Evolutionary conservation across 2,888 invertebrate genomes (phyloP).

Genomic region (Phyllotreta striolata): DNA sequence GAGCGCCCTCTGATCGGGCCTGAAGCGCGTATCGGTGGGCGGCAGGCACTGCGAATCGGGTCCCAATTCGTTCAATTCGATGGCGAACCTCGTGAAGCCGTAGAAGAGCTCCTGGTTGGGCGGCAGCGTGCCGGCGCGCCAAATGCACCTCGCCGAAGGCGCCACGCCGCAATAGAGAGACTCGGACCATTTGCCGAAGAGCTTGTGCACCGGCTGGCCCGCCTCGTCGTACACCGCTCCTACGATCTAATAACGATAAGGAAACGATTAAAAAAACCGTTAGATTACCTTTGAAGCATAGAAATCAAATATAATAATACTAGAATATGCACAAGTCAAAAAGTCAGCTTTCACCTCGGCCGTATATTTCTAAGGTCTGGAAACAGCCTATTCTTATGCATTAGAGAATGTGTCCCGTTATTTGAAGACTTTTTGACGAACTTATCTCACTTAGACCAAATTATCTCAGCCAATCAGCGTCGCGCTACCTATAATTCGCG

Average conservation of each 20-base stretch:
- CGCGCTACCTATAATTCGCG: too few species aligned
- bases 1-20: slow-evolving; percentile 80
- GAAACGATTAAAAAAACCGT: background rate
- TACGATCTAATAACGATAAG: slow-evolving; percentile 56
- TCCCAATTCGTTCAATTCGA: slow-evolving; percentile 82
- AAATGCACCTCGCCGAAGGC: slow-evolving; percentile 76
- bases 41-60: slow-evolving; percentile 71
- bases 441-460: too few species aligned
- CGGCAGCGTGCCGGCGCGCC: slow-evolving; percentile 84
- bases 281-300: too few species aligned
- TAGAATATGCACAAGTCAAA: too few species aligned
- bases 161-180: slow-evolving; percentile 78
- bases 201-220: slow-evolving; percentile 67
- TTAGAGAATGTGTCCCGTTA: too few species aligned
- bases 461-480: too few species aligned
- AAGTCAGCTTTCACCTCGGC: too few species aligned
- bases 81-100: slow-evolving; percentile 85
- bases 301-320: too few species aligned
- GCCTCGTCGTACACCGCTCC: slow-evolving; percentile 70
- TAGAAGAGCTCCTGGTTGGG: slow-evolving; percentile 82
- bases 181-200: slow-evolving; percentile 86
- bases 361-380: too few species aligned
- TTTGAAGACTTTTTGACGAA: too few species aligned
- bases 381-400: too few species aligned
- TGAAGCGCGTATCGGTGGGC: slow-evolving; percentile 76